A percentile compares a stretch with the other conserved stretches of the same genome.
Evolutionary conservation across 2,888 invertebrate species (phyloP).

Genomic region (Ellobium chinense): DNA sequence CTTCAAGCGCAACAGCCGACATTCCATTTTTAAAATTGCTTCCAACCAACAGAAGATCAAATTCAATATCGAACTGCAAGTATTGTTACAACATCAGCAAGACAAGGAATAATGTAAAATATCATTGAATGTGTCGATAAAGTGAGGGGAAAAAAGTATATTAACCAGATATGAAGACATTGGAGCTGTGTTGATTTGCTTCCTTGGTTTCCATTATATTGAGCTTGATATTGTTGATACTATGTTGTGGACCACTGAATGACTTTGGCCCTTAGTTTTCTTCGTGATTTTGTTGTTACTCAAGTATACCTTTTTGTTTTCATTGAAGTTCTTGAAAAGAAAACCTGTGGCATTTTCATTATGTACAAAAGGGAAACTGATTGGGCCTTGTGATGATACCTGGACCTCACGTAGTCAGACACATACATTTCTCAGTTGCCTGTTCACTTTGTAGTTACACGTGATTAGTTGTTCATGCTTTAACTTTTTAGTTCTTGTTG

Average conservation of each 20-base stretch:
- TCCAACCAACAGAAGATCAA: too few species aligned
- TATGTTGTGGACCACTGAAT: slow-evolving; percentile 12
- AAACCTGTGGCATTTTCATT: slow-evolving; percentile 49
- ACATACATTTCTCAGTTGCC: slow-evolving; percentile 13
- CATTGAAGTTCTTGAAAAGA: background rate
- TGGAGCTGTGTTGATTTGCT: too few species aligned
- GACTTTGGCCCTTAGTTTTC: background rate
- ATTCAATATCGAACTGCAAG: too few species aligned
- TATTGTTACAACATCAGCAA: too few species aligned
- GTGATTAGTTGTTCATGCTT: background rate
- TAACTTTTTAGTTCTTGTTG: background rate
- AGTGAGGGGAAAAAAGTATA: too few species aligned
- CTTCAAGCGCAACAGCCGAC: too few species aligned
- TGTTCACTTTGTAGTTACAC: slow-evolving; percentile 17
- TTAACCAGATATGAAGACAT: too few species aligned
- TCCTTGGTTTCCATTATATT: too few species aligned
- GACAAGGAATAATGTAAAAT: too few species aligned
- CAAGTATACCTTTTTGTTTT: background rate
- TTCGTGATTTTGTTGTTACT: background rate
- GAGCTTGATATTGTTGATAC: slow-evolving; percentile 29
- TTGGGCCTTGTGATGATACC: slow-evolving; percentile 55
- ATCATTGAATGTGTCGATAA: too few species aligned
- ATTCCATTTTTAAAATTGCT: too few species aligned
- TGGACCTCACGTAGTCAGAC: slow-evolving; percentile 19
- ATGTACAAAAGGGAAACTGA: slow-evolving; percentile 45